Percentiles rank a stretch among this genome's conserved stretches.
Conservation (phyloP, 1,140 invertebrate species). For the Ptiloglossa arizonensis region DNA sequence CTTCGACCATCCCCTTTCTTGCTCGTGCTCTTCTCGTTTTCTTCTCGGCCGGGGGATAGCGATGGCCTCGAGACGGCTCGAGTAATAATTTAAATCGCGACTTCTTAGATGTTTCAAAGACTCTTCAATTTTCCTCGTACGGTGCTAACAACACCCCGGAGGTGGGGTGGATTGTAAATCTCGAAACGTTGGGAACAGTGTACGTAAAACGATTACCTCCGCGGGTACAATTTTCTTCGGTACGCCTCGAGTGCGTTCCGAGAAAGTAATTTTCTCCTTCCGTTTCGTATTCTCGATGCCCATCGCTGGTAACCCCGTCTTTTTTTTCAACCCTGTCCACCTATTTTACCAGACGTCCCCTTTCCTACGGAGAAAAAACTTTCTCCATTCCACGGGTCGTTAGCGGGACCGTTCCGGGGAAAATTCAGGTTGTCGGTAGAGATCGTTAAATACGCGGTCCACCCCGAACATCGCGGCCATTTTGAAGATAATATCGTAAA, state of each 20-base stretch:
- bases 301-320: no score
- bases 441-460: constrained; percentile 7
- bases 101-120: background rate
- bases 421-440: constrained; percentile 2
- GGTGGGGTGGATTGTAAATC: no score
- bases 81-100: constrained; percentile 6
- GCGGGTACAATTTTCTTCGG: no score
- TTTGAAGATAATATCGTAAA: constrained; percentile 26
- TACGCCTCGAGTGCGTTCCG: no score
- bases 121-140: background rate
- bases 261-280: no score
- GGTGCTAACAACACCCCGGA: background rate
- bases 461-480: background rate
- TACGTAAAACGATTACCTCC: no score
- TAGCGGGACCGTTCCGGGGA: constrained; percentile 51
- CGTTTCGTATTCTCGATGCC: no score
- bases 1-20: constrained; percentile 4
- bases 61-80: constrained; percentile 11
- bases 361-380: constrained; percentile 43
- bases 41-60: background rate
- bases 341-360: constrained; percentile 11
- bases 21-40: background rate
- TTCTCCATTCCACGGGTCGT: constrained; percentile 63
- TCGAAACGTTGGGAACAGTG: no score
- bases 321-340: constrained; percentile 11